Percentiles rank a stretch among this genome's conserved stretches.
phyloP scores from a whole-genome alignment of 2,797 vertebrate species.

The Paratrypauchen microcephalus region DNA sequence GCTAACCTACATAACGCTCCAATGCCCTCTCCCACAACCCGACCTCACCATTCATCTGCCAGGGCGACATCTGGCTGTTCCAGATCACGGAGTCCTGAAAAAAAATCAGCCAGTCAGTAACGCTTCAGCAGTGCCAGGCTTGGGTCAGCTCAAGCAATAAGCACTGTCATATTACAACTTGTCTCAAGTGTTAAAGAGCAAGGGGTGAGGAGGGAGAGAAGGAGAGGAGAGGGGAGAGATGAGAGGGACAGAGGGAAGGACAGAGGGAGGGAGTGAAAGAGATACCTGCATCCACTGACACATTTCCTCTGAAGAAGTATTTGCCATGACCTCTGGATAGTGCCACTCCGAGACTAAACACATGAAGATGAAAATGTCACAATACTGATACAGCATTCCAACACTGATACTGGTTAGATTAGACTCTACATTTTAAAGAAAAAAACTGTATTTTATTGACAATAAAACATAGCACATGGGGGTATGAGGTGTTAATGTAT shows the following conservation, averaged over 20 bases:
- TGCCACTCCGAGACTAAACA: slow-evolving; percentile 90
- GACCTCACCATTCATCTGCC: slow-evolving; percentile 95
- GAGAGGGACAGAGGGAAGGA: neutral
- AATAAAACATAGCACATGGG: no score
- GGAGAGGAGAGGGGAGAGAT: neutral
- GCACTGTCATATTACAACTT: slow-evolving; percentile 28
- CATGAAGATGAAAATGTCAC: slow-evolving; percentile 14
- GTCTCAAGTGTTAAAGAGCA: slow-evolving; percentile 14
- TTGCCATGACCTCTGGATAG: slow-evolving; percentile 96
- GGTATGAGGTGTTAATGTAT: no score
- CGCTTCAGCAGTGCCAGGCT: slow-evolving; percentile 59
- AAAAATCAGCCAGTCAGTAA: slow-evolving; percentile 61
- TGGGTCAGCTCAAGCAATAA: slow-evolving; percentile 29
- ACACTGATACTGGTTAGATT: neutral
- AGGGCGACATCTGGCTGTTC: slow-evolving; percentile 96
- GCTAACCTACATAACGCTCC: slow-evolving; percentile 72
- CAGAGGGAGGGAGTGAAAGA: neutral
- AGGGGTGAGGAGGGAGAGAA: neutral
- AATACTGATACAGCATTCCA: neutral
- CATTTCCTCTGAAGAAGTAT: slow-evolving; percentile 96
- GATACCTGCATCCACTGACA: slow-evolving; percentile 92
- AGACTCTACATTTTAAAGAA: no score
- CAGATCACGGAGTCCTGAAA: slow-evolving; percentile 93
- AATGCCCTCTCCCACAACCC: slow-evolving; percentile 57
- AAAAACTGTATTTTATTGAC: no score